Evolutionary conservation across 2,888 invertebrate genomes (phyloP), one percentile per base, ranked within the genome.

Genomic region (Unio delphinus): DNA sequence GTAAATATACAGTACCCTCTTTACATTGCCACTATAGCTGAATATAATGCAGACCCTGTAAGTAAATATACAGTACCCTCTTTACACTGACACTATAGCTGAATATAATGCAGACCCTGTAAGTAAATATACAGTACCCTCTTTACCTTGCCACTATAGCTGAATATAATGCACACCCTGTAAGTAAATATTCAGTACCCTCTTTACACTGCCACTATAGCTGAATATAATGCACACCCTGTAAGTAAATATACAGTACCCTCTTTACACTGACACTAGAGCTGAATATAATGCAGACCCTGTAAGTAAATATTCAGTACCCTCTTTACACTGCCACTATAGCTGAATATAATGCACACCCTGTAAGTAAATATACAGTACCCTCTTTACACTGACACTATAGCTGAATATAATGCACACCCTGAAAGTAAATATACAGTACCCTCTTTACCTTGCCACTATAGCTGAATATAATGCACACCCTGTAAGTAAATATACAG

Each of bases 381-480:
- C 91, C 99, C 99, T 1, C 92, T 99, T 30, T 99, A 99, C 91
- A 97, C 98, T 2, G 99, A 99, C 0, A 94, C 97, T 0, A 91
- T 98, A 62, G 95, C 97, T 3, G 99, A 99, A 91, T 98, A 95
- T 89, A 95, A 95, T 68, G 94, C 99, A 90, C 89, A 91, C 17
- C 92, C 92, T 86, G 93, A 92, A 84, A 85, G 87, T 84, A 34
- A 3, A 8, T 11, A 30, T 11, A 17, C 99, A 99, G 90, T 99
- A 99, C 91, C 99, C 99, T 1, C 92, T 99, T 30, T 99, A 99
- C 91, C 97, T 98, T 2, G 99, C 99, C 0, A 94, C 97, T 0
- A 91, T 98, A 62, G 95, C 97, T 3, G 99, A 99, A 91, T 98
- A 95, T 89, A 95, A 95, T 68, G 94, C 99, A 61, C 18, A 11